These are phyloP conservation scores for Cygnus buccinator DNA, from an alignment of 2,113 vertebrate genomes.

Conservation along the genomic window DNA sequence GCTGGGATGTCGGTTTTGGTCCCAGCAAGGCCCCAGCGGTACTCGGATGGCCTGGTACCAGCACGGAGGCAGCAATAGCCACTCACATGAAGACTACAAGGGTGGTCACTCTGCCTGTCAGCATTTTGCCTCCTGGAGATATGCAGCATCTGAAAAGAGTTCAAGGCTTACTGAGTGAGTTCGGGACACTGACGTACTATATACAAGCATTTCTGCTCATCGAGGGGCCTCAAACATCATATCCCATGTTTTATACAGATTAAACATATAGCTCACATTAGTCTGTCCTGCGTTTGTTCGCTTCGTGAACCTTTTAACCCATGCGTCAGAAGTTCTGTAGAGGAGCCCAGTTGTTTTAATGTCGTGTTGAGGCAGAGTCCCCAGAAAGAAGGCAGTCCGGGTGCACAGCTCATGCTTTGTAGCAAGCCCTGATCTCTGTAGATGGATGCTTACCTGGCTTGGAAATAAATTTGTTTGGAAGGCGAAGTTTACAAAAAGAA, in stretches of 20 bases:
- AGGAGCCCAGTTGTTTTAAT: not conserved
- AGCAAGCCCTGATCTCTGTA: not conserved
- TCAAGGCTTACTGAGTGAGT: not conserved
- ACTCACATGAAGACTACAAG: fast-evolving
- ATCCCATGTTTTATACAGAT: not conserved
- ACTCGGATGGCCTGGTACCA: fast-evolving
- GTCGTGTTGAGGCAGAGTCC: not conserved
- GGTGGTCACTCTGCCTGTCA: fast-evolving
- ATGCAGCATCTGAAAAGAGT: not conserved
- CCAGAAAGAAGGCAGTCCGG: not conserved
- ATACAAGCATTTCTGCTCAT: not conserved
- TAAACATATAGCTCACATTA: not conserved
- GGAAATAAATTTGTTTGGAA: not conserved
- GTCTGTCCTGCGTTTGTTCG: not conserved
- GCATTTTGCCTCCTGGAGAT: fast-evolving
- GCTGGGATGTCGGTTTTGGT: not conserved
- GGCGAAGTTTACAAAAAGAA: not conserved
- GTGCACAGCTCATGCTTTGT: not conserved
- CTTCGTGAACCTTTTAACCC: not conserved
- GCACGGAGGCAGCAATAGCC: fast-evolving
- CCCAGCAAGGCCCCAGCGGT: not conserved
- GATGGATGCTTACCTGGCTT: not conserved
- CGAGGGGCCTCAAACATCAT: not conserved
- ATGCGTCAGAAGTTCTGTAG: not conserved
- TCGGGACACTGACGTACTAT: too few species aligned